Conservation (phyloP, 2,113 vertebrate genomes). For the Proterorhinus semilunaris region DNA sequence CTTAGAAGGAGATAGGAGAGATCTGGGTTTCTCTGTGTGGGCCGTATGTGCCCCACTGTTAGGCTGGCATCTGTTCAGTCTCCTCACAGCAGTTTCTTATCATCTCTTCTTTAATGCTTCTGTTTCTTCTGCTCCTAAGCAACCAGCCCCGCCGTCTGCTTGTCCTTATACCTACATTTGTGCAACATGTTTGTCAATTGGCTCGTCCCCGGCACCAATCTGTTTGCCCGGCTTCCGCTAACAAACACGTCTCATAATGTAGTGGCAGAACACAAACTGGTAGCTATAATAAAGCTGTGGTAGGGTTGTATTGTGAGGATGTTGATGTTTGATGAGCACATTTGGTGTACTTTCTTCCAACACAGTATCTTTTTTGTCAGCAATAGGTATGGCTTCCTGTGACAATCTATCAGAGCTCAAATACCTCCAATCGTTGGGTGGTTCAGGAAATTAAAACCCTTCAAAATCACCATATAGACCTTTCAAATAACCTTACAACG, state of each 20-base stretch:
- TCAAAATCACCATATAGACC: too few relatives aligned
- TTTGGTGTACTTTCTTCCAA: too few relatives aligned
- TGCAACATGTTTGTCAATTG: constrained; percentile 39
- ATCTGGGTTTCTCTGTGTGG: constrained; percentile 64
- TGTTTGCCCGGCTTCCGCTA: constrained; percentile 36
- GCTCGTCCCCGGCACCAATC: constrained; percentile 52
- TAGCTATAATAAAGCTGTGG: constrained; percentile 6
- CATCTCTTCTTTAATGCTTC: constrained; percentile 54
- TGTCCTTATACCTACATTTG: constrained; percentile 44
- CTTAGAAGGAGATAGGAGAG: constrained; percentile 65
- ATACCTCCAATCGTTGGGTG: too few relatives aligned
- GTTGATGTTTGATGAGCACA: too few relatives aligned
- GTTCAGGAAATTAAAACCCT: too few relatives aligned
- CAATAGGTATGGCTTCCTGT: neutral
- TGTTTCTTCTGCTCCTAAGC: constrained; percentile 31
- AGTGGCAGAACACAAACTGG: constrained; percentile 27
- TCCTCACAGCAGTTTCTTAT: constrained; percentile 50
- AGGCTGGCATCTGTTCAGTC: constrained; percentile 67
- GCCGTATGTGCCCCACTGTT: constrained; percentile 61
- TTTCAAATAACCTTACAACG: too few relatives aligned
- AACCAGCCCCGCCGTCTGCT: constrained; percentile 33
- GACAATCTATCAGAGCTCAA: too few relatives aligned
- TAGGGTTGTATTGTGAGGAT: neutral
- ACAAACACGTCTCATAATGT: constrained; percentile 34
- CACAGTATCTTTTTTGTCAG: too few relatives aligned